These are phyloP conservation scores for Falco novaeseelandiae DNA, from an alignment of 2,797 vertebrate genomes.

Conservation along the genomic window DNA sequence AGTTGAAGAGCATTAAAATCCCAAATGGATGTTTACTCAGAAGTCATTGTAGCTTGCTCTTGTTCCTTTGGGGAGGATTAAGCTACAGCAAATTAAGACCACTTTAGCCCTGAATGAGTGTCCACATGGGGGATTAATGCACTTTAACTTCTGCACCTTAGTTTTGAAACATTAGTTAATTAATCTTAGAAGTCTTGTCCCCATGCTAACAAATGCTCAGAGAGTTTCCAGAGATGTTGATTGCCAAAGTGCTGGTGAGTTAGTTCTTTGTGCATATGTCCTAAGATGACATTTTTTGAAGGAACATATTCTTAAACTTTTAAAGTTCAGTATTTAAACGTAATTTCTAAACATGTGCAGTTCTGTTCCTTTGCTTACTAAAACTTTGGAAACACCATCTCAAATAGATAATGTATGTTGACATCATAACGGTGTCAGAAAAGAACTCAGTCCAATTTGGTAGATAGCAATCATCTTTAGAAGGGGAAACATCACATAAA, in stretches of 20 bases:
- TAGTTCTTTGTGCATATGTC: neutral
- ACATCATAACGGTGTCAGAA: neutral
- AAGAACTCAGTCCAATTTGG: neutral
- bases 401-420: neutral
- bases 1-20: neutral
- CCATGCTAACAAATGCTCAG: neutral
- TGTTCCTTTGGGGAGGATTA: neutral
- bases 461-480: neutral
- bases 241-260: neutral
- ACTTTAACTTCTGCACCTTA: neutral
- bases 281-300: neutral
- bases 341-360: neutral
- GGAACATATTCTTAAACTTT: neutral
- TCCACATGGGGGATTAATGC: neutral
- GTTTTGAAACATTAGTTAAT: constrained; percentile 26
- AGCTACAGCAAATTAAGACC: neutral
- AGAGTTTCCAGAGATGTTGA: neutral
- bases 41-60: neutral
- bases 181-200: neutral
- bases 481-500: neutral
- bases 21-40: neutral
- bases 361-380: neutral
- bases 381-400: neutral
- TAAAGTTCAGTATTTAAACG: neutral
- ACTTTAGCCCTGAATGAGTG: neutral